Conservation (phyloP, 1,140 invertebrate species). For the Oncopodura yosiiana region DNA sequence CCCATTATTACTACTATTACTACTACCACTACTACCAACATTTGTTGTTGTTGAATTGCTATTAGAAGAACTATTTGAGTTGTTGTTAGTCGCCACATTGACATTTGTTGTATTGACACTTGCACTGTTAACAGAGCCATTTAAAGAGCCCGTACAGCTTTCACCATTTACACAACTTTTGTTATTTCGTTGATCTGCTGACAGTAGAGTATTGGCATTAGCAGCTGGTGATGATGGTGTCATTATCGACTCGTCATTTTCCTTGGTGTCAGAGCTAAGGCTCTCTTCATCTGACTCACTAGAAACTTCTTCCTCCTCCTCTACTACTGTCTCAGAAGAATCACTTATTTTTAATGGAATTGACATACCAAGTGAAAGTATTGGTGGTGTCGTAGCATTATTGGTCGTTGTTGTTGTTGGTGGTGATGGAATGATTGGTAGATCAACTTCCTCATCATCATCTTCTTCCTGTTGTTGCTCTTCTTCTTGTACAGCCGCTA, state of each 20-base stretch:
- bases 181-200: slow-evolving; percentile 4
- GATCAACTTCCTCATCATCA: no score
- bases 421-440: neutral
- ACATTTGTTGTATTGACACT: no score
- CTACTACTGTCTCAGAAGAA: neutral
- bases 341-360: neutral
- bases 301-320: slow-evolving; percentile 3
- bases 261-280: slow-evolving; percentile 29
- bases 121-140: no score
- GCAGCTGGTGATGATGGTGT: slow-evolving; percentile 1
- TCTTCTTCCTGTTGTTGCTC: no score
- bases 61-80: no score
- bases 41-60: no score
- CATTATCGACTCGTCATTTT: no score
- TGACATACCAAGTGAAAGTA: neutral
- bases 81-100: no score
- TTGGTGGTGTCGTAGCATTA: neutral
- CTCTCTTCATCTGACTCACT: neutral
- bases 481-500: no score
- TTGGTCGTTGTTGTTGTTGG: neutral
- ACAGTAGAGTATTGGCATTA: neutral
- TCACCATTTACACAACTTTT: neutral
- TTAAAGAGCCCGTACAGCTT: neutral
- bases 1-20: neutral
- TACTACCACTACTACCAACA: no score